phyloP scores from a whole-genome alignment of 2,888 invertebrate species.

The Sphaerophoria taeniata region DNA sequence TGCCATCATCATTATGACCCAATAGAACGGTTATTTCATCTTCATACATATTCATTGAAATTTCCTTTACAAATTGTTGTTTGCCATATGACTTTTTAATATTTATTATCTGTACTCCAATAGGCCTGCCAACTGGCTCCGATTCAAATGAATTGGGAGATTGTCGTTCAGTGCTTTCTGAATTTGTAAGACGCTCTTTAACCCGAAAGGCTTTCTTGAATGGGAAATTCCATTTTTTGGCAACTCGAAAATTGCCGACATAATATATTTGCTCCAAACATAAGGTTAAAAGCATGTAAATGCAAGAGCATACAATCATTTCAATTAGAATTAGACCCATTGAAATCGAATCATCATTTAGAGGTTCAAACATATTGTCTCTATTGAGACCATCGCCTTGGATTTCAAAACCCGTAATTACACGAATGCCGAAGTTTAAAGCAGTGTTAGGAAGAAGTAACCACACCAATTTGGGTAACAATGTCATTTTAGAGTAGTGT shows the following conservation, averaged over 20 bases:
- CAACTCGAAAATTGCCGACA: conserved; percentile 94
- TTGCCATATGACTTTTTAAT: conserved; percentile 84
- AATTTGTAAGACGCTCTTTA: conserved; percentile 77
- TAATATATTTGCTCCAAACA: conserved; percentile 92
- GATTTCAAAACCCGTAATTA: conserved; percentile 88
- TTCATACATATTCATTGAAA: conserved; percentile 93
- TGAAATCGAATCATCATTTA: conserved; percentile 87
- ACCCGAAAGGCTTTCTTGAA: conserved; percentile 86
- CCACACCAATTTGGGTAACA: conserved; percentile 85
- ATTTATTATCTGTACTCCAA: conserved; percentile 82
- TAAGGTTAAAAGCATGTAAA: conserved; percentile 89
- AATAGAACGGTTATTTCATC: conserved; percentile 94
- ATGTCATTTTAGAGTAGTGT: conserved; percentile 86
- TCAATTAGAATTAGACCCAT: conserved; percentile 90
- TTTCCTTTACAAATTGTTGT: conserved; percentile 86
- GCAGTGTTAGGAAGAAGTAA: conserved; percentile 90
- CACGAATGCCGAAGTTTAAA: conserved; percentile 90
- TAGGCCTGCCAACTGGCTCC: conserved; percentile 82
- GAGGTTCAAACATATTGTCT: too few species aligned
- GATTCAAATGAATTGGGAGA: conserved; percentile 77
- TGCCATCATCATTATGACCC: conserved; percentile 93
- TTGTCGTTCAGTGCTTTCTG: conserved; percentile 64
- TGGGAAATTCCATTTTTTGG: conserved; percentile 92
- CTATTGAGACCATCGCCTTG: too few species aligned
- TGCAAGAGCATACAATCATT: conserved; percentile 81